Conservation (phyloP, 1,140 invertebrate genomes). For the Zaprionus ghesquierei region DNA sequence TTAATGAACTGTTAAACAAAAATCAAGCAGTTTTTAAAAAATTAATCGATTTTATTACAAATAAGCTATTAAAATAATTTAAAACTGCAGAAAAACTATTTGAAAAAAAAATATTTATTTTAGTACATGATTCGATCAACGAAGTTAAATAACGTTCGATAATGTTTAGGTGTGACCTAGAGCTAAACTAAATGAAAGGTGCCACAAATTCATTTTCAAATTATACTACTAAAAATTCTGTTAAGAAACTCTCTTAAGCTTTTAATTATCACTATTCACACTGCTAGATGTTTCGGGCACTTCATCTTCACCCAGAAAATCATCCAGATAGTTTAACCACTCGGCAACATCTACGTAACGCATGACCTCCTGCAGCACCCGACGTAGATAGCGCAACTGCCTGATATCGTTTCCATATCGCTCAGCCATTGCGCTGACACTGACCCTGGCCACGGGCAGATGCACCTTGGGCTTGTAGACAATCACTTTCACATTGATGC, state of each 20-base stretch:
- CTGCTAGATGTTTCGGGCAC: not conserved
- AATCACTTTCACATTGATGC: conserved; percentile 50
- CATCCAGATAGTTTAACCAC: conserved; percentile 47
- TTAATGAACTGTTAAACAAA: too few relatives aligned
- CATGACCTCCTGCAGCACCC: conserved; percentile 21
- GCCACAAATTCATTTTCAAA: not conserved
- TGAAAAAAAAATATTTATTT: not conserved
- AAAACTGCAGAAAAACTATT: not conserved
- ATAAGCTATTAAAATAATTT: too few relatives aligned
- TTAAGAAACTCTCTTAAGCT: not conserved
- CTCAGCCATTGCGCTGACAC: conserved; percentile 38
- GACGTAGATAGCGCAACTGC: conserved; percentile 46
- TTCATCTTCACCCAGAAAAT: conserved; percentile 51
- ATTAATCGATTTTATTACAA: too few relatives aligned
- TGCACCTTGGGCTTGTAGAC: conserved; percentile 48
- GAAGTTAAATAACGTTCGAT: not conserved
- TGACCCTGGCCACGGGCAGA: conserved; percentile 52
- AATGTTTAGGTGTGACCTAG: not conserved
- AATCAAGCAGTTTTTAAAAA: too few relatives aligned
- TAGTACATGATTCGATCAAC: not conserved
- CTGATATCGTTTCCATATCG: conserved; percentile 52
- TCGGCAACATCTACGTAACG: conserved; percentile 38
- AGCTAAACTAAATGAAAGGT: not conserved
- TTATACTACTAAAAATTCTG: not conserved
- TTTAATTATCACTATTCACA: conserved; percentile 1